Percentiles rank a stretch among this genome's conserved stretches.
phyloP scores from a whole-genome alignment of 2,797 vertebrate genomes.

The Schizopygopsis malacanthus region DNA sequence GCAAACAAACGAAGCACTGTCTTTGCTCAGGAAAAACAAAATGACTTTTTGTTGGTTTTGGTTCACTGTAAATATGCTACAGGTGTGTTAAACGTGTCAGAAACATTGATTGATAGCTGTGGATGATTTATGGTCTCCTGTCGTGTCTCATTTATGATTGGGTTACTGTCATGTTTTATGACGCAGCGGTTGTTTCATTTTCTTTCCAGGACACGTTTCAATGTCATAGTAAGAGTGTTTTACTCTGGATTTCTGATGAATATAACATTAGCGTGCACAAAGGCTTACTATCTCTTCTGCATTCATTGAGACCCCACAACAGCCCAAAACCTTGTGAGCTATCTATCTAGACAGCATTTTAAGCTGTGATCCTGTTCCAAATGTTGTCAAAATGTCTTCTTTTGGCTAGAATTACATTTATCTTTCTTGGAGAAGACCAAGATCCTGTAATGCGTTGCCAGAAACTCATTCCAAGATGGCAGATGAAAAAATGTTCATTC shows the following conservation, averaged over 20 bases:
- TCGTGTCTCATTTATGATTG: neutral
- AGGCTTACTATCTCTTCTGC: neutral
- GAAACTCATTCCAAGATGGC: neutral
- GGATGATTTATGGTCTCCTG: constrained; percentile 37
- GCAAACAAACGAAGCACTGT: neutral
- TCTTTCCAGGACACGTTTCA: constrained; percentile 14
- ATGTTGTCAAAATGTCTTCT: neutral
- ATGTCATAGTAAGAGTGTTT: constrained; percentile 11
- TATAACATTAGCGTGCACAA: neutral
- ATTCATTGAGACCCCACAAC: neutral
- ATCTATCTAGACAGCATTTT: neutral
- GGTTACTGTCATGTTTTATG: neutral
- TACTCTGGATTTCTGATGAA: neutral
- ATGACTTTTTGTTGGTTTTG: neutral
- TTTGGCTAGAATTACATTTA: neutral
- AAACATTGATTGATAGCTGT: neutral
- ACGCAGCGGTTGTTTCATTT: neutral
- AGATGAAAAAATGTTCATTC: neutral
- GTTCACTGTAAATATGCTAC: neutral
- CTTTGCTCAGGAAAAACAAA: neutral
- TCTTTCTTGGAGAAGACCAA: neutral
- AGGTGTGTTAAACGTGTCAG: neutral
- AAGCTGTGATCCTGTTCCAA: neutral
- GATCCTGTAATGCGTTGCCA: neutral
- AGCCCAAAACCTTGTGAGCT: neutral